phyloP scores from a whole-genome alignment of 1,140 invertebrate species.

The Pseudomyrmex flavicornis region DNA sequence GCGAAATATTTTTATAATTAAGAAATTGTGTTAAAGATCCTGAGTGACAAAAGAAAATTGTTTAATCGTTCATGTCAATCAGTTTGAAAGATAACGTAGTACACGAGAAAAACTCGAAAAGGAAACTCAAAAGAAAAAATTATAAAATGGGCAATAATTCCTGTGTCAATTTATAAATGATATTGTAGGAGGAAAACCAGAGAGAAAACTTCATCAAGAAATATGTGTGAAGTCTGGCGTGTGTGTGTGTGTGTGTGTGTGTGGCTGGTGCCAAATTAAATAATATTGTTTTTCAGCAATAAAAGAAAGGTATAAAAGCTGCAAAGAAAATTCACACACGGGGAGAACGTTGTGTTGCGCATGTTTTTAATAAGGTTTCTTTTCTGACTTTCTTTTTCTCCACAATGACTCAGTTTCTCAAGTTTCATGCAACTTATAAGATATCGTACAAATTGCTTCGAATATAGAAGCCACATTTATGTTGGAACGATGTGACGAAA shows the following conservation, averaged over 20 bases:
- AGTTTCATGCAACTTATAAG: background rate
- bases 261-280: background rate
- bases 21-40: too few species aligned
- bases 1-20: too few species aligned
- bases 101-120: too few species aligned
- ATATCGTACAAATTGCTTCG: constrained; percentile 21
- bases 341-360: background rate
- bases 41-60: too few species aligned
- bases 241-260: too few species aligned
- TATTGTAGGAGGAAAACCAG: background rate
- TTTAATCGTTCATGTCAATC: too few species aligned
- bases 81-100: too few species aligned
- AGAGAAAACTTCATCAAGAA: background rate
- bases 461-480: background rate
- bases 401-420: constrained; percentile 20
- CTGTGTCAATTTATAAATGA: too few species aligned
- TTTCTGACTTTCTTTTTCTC: constrained; percentile 8
- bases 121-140: too few species aligned
- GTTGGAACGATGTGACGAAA: constrained; percentile 2
- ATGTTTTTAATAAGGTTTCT: constrained; percentile 8
- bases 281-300: background rate
- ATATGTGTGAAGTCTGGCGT: too few species aligned
- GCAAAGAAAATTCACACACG: background rate
- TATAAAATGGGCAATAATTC: too few species aligned
- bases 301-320: background rate